Conservation (phyloP, 1,140 invertebrate species). For the Scylla paramamosain region DNA sequence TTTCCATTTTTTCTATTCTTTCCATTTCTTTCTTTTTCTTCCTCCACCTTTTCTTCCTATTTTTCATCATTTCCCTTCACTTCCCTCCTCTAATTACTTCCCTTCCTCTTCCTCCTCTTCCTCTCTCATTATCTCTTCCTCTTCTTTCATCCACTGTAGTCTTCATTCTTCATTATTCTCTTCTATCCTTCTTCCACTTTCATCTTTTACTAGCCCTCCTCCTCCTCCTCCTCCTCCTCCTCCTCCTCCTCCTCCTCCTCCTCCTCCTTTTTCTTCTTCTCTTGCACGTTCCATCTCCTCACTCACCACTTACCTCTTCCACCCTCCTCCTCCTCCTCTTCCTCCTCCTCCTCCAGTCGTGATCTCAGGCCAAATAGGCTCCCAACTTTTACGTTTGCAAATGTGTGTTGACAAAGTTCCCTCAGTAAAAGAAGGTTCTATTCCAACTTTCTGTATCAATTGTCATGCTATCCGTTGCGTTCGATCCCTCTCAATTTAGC, state of each 20-base stretch:
- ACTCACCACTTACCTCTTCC: not conserved
- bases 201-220: not conserved
- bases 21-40: too few species aligned
- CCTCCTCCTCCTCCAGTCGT: constrained; percentile 28
- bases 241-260: not conserved
- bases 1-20: not conserved
- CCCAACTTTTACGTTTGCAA: constrained; percentile 63
- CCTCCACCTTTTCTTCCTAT: too few species aligned
- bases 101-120: not conserved
- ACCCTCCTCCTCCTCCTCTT: not conserved
- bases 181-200: not conserved
- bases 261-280: not conserved
- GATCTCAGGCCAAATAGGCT: constrained; percentile 66
- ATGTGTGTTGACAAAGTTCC: constrained; percentile 71
- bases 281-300: not conserved
- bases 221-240: constrained; percentile 4
- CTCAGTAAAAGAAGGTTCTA: constrained; percentile 63
- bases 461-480: constrained; percentile 62
- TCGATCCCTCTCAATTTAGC: constrained; percentile 70
- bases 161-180: not conserved
- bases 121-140: not conserved
- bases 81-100: too few species aligned
- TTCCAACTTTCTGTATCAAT: constrained; percentile 71
- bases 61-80: not conserved
- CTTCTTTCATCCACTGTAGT: not conserved